Evolutionary conservation across 2,797 vertebrate genomes (phyloP), one percentile per base, ranked within the genome.

Genomic region (Crenichthys baileyi): DNA sequence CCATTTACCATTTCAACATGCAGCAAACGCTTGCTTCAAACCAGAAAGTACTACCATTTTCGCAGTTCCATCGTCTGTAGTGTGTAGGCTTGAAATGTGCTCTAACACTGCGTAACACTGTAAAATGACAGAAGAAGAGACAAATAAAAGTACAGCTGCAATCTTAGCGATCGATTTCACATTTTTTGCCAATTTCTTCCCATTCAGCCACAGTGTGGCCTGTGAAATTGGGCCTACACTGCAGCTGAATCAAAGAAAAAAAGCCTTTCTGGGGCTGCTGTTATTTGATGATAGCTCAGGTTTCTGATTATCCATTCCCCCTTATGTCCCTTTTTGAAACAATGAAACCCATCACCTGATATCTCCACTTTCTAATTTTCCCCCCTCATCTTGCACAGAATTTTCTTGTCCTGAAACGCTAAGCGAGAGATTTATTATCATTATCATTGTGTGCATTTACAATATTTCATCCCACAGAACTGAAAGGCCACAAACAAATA

Each of bases 161-260:
- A 95, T 93, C 95, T 95, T 93, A 92, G 91, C 95, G 96, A 97
- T 97, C 91, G 92, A 96, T 98, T 97, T 96, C 94, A 94, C 93
- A 24, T 91, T 94, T 96, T 95, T 95, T 85, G 76, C 95, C 96
- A 97, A 96, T 97, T 97, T 96, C 94, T 95, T 86, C 80, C 91
- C 93, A 48, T 94, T 95, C 94, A 86, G 93, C 91, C 74, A 72
- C 79, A 89, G 92, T 90, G 85, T 18, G 20, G 95, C 89, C 95
- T 97, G 95, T 97, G 96, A 97, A 97, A 98, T 97, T 97, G 96
- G 95, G 92, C 95, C 92, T 84, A 83, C 39, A 92, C 93, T 93
- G 79, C 85, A 92, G 90, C 89, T 91, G 95, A 96, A 96, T 76
- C 93, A 96, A 89, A 94, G 82, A 90, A 93, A 93, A 91, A 93